These are phyloP conservation scores for Metalampra italica DNA, from an alignment of 2,888 invertebrate species.

Conservation along the genomic window DNA sequence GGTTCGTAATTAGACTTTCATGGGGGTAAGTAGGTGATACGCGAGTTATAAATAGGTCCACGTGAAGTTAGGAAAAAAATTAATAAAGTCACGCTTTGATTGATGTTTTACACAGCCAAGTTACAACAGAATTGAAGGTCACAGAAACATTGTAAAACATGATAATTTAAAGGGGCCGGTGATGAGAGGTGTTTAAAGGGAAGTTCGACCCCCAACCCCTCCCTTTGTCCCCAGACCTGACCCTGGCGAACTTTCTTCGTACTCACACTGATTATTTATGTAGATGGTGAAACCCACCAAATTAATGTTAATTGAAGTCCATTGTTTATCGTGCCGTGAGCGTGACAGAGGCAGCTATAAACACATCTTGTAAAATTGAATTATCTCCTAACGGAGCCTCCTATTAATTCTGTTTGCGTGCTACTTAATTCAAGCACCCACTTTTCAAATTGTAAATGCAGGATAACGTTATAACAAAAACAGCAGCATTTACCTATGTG, in stretches of 20 bases:
- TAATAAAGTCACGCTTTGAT: too few relatives aligned
- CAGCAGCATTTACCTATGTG: too few relatives aligned
- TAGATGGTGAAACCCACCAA: slow-evolving; percentile 12
- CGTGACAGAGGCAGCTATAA: slow-evolving; percentile 5
- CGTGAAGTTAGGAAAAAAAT: too few relatives aligned
- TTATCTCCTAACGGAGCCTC: neutral
- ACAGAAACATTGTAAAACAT: too few relatives aligned
- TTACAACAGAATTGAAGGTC: too few relatives aligned
- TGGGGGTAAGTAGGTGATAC: too few relatives aligned
- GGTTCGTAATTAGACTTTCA: too few relatives aligned
- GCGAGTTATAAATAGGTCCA: too few relatives aligned
- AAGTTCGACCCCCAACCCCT: too few relatives aligned
- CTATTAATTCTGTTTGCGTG: neutral
- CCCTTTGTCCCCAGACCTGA: neutral
- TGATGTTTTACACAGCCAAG: too few relatives aligned
- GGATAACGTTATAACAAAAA: neutral
- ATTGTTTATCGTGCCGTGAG: slow-evolving; percentile 12
- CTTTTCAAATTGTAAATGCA: neutral
- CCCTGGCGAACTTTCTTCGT: slow-evolving; percentile 19
- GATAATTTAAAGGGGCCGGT: too few relatives aligned
- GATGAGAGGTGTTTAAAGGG: too few relatives aligned
- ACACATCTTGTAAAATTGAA: slow-evolving; percentile 8
- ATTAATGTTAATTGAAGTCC: slow-evolving; percentile 19
- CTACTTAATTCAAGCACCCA: neutral
- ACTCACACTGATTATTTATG: slow-evolving; percentile 18